phyloP scores from a whole-genome alignment of 2,797 vertebrate genomes.

The Danionella dracula region DNA sequence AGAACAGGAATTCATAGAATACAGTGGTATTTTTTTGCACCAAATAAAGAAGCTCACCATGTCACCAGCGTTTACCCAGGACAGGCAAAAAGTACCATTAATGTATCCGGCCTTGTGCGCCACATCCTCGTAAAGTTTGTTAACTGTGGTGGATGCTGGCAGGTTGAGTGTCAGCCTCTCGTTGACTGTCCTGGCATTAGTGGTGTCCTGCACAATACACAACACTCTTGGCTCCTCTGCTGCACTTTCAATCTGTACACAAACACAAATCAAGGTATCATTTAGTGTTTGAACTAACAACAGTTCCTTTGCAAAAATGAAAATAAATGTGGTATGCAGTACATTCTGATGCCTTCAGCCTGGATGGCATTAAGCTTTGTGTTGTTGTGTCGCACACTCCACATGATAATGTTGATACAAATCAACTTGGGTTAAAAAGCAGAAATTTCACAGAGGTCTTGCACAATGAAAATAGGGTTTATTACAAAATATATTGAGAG shows the following conservation, averaged over 20 bases:
- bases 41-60: conserved; percentile 64
- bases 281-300: neutral
- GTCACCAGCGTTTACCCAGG: conserved; percentile 74
- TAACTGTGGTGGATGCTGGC: conserved; percentile 87
- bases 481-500: too few species aligned
- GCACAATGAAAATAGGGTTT: too few species aligned
- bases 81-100: conserved; percentile 84
- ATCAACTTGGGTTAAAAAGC: too few species aligned
- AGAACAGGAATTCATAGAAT: too few species aligned
- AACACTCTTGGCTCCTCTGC: conserved; percentile 94
- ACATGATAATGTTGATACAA: too few species aligned
- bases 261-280: neutral
- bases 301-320: conserved; percentile 1
- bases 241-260: conserved; percentile 89
- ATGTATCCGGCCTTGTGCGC: conserved; percentile 90
- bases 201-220: conserved; percentile 96
- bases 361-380: too few species aligned
- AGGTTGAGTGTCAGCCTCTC: conserved; percentile 91
- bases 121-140: conserved; percentile 84
- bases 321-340: too few species aligned
- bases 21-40: neutral
- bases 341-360: too few species aligned
- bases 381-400: too few species aligned
- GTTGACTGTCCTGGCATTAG: conserved; percentile 85
- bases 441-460: too few species aligned